Base-by-base conservation (phyloP, 2,888 invertebrate genomes). In the Girardia tigrina region DNA sequence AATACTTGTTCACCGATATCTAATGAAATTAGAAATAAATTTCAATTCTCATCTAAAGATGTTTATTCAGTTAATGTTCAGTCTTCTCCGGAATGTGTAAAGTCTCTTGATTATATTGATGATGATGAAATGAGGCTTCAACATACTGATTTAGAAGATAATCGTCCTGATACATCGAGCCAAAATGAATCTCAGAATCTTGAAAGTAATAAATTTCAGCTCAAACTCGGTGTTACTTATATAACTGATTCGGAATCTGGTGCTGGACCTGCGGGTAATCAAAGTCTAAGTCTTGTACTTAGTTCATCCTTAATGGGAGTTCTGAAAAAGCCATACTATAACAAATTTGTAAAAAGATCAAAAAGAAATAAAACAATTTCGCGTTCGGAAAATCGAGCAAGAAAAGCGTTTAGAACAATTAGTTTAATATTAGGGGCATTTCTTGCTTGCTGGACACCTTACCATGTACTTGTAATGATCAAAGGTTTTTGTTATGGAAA, bases 361-460 rank as follows among this genome's bases (percentile, higher is more conserved):
- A 28, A 28, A n/a, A 26, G 28, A 27, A 26, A 28, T 23, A 28
- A 72, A n/a, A 72, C 26, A 8, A 94, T 95, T 85, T 95, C 95
- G 1, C 92, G 94, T 84, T 94, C 94, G 6, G 98, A 98, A 86
- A 99, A 98, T 84, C 88, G 98, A 80, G 98, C 98, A 0, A 88
- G 95, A 75, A 99, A 99, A 86, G 98, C 98, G 23, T 90, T 98
- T 82, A 88, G 95, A 80, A 98, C 98, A 77, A 98, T 99, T 83
- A 95, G 95, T 8, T 94, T 99, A 84, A 99, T 98, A 82, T 86
- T 98, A 81, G 98, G 98, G 70, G 95, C 95, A 70, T 98, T 84
- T 78, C 94, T 98, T 26, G 89, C 94, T 78, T 97, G 98, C 84
- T 99, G 98, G 98, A 98, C 98, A 29, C 98, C 98, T 0, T 99